phyloP scores from a whole-genome alignment of 1,140 invertebrate genomes.

The Aphelinus certus region DNA sequence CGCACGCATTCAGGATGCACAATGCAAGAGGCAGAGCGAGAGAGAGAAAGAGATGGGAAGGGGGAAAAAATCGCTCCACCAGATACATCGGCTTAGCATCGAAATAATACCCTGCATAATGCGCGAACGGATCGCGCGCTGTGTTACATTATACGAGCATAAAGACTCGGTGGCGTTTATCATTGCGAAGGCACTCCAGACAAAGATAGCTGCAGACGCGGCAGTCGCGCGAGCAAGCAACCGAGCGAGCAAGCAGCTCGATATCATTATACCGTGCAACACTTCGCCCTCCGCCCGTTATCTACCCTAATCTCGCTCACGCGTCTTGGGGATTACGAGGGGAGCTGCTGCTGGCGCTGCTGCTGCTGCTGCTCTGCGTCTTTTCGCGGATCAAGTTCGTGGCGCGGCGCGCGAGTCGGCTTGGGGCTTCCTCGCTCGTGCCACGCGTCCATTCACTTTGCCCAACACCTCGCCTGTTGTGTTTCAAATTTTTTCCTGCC shows the following conservation, averaged over 20 bases:
- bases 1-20: neutral
- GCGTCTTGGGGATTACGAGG: conserved; percentile 11
- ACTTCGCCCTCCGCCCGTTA: conserved; percentile 14
- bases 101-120: conserved; percentile 16
- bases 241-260: neutral
- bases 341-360: neutral
- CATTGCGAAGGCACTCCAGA: conserved; percentile 4
- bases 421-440: too few species aligned
- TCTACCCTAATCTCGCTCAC: conserved; percentile 30
- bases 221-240: too few species aligned
- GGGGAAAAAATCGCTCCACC: neutral
- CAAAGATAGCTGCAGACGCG: neutral
- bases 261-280: conserved; percentile 29
- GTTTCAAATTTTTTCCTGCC: too few species aligned
- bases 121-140: neutral
- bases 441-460: too few species aligned
- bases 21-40: neutral
- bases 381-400: neutral
- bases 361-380: neutral
- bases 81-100: neutral
- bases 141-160: conserved; percentile 18
- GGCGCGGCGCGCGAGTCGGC: neutral
- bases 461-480: too few species aligned
- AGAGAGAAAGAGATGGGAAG: conserved; percentile 2
- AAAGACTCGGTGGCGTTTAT: conserved; percentile 23